Percentiles rank a stretch among this genome's conserved stretches.
Evolutionary conservation across 2,888 invertebrate species (phyloP).

Genomic region (Amaurobius ferox): DNA sequence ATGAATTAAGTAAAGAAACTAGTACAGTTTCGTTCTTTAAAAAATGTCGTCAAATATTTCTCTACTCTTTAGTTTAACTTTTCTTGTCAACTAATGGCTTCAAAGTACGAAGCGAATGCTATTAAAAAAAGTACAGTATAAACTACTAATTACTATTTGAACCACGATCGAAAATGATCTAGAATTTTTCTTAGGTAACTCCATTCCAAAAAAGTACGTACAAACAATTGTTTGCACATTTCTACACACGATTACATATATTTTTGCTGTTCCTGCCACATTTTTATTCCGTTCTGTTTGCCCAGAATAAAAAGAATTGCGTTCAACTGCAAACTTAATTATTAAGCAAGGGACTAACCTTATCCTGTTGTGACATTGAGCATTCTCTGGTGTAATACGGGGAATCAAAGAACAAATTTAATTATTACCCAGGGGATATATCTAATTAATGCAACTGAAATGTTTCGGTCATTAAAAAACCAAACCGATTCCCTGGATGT

Average conservation of each 20-base stretch:
- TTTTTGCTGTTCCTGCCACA: not conserved
- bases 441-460: conserved; percentile 10
- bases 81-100: not conserved
- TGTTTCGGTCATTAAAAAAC: not conserved
- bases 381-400: not conserved
- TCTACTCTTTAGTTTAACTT: not conserved
- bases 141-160: not conserved
- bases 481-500: not conserved
- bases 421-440: conserved; percentile 16
- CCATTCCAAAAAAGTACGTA: not conserved
- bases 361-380: not conserved
- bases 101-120: not conserved
- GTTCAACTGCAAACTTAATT: not conserved
- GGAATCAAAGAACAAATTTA: conserved; percentile 9
- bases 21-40: not conserved
- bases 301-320: not conserved
- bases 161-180: not conserved
- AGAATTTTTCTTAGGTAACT: too few species aligned
- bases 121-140: not conserved
- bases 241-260: not conserved
- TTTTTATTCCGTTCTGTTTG: conserved; percentile 1
- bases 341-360: conserved; percentile 9
- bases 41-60: not conserved
- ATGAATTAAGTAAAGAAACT: too few species aligned
- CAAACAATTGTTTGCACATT: conserved; percentile 1